Percentiles rank a stretch among this genome's conserved stretches.
These are phyloP conservation scores for Zaprionus gabonicus DNA, from an alignment of 1,140 invertebrate species.

Conservation along the genomic window DNA sequence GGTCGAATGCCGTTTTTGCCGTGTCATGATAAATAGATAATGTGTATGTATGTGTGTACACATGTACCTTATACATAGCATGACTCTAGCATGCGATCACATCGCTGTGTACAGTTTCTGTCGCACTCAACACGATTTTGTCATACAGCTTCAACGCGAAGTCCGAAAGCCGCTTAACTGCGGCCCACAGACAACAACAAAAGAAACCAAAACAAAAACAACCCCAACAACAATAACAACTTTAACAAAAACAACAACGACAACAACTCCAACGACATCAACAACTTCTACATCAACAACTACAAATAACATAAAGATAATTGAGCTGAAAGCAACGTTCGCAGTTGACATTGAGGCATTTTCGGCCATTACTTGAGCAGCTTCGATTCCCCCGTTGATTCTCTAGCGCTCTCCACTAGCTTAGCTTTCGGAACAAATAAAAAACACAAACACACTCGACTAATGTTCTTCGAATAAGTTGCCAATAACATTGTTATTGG, in stretches of 20 bases:
- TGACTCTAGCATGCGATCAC: conserved; percentile 28
- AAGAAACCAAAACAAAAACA: neutral
- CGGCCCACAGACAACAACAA: conserved; percentile 1
- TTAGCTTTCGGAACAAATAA: conserved; percentile 23
- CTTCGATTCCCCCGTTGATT: neutral
- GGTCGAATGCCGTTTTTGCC: conserved; percentile 26
- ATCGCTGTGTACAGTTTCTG: conserved; percentile 1
- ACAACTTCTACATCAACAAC: conserved; percentile 17
- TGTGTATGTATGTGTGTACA: neutral
- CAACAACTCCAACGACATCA: conserved; percentile 25
- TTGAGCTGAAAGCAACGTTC: conserved; percentile 63
- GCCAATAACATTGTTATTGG: neutral
- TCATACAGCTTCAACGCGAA: conserved; percentile 18
- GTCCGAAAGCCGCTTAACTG: conserved; percentile 66
- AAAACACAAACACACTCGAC: neutral
- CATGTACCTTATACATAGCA: conserved; percentile 5
- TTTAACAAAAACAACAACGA: conserved; percentile 4
- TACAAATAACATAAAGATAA: conserved; percentile 43
- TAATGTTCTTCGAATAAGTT: conserved; percentile 43
- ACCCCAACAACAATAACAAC: conserved; percentile 12
- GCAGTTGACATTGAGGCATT: conserved; percentile 62
- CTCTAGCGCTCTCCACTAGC: neutral
- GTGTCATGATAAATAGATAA: conserved; percentile 41
- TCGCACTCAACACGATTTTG: conserved; percentile 30
- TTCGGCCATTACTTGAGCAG: conserved; percentile 25